Base-by-base conservation (phyloP, 1,140 invertebrate species). In the Caenorhabditis latens region DNA sequence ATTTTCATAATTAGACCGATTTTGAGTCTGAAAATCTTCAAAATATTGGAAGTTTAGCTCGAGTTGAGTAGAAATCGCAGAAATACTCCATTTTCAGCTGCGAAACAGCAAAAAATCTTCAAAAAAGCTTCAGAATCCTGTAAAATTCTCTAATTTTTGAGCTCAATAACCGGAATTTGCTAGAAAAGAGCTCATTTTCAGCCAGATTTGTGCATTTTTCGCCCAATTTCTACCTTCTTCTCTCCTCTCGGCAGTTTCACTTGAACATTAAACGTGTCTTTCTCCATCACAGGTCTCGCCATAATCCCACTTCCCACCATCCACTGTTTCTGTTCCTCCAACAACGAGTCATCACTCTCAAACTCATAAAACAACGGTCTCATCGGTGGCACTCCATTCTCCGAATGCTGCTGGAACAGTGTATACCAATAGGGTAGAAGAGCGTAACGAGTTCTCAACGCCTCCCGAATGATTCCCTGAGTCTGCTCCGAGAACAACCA, bases 341-440 rank as follows among this genome's bases (percentile, higher is more conserved):
- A 53, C 43, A 84, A 42, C 11, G 24, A 42, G 58, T 87, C 82
- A 14, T 87, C 86, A 40, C 63, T 55, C 24, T 71, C 65, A 93
- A 96, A 99, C 89, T 98, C 95, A 61, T 95, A 94, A 95, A 97
- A 97, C 13, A 98, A 90, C 2, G 98, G 97, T 79, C 96, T 94
- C 93, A 99, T 96, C 0, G 98, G 95, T 0, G 98, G 97, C 92
- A 90, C 90, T 88, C 92, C 94, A 87, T 94, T 95, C 40, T 94
- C 91, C 87, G 97, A 95, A 91, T 97, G 96, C 90, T 98, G 95
- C 93, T 96, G 96, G 93, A 99, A 99, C 11, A 98, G 92, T 0
- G 97, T 98, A 93, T 99, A 98, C 97, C 97, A 99, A 86, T 96
- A 95, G 7, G 98, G 97, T 19, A 99, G 93, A 86, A 97, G 95